phyloP scores from a whole-genome alignment of 1,140 invertebrate genomes.

The Pogonomyrmex barbatus region DNA sequence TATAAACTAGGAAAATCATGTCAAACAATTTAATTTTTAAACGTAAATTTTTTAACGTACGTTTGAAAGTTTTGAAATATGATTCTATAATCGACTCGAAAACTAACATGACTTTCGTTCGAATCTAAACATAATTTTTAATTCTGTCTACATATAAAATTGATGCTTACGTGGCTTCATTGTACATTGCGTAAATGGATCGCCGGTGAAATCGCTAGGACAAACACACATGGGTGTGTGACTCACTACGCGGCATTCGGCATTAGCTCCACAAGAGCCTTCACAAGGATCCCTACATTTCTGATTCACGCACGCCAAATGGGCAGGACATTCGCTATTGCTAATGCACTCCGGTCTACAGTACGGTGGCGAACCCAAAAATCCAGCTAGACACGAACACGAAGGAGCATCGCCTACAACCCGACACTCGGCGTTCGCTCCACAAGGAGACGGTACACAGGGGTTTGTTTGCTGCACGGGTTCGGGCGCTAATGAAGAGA shows the following conservation, averaged over 20 bases:
- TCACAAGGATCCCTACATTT: constrained; percentile 91
- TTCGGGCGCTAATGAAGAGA: constrained; percentile 45
- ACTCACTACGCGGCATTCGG: constrained; percentile 88
- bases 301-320: constrained; percentile 89
- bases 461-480: constrained; percentile 85
- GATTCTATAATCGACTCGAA: background rate
- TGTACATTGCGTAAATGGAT: constrained; percentile 87
- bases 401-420: constrained; percentile 87
- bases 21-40: background rate
- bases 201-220: constrained; percentile 87
- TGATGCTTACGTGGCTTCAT: constrained; percentile 82
- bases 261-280: constrained; percentile 88
- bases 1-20: constrained; percentile 2
- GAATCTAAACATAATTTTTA: constrained; percentile 16
- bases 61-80: background rate
- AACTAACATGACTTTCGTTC: background rate
- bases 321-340: constrained; percentile 88
- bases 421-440: constrained; percentile 90
- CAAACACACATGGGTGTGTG: constrained; percentile 89
- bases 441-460: constrained; percentile 90
- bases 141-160: background rate
- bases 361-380: constrained; percentile 88
- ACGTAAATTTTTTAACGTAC: background rate
- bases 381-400: constrained; percentile 89
- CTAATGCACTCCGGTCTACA: constrained; percentile 88